Evolutionary conservation across 1,140 invertebrate species (phyloP).

Genomic region (Ceratina calcarata): DNA sequence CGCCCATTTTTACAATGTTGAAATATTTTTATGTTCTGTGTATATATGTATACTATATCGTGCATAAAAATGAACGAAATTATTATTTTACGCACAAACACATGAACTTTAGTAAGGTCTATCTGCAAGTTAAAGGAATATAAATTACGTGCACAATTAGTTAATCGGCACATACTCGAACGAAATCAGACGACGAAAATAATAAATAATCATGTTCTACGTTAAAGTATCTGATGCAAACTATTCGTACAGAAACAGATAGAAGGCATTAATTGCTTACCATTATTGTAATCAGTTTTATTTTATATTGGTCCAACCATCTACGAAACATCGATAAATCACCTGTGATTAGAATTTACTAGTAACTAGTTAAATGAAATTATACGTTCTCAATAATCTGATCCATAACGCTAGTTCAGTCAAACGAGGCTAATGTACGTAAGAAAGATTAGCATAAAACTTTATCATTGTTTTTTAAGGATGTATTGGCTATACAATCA

Average conservation of each 20-base stretch:
- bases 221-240: no score
- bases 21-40: slow-evolving; percentile 27
- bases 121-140: neutral
- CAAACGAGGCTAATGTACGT: slow-evolving; percentile 5
- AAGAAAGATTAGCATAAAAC: neutral
- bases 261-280: slow-evolving; percentile 13
- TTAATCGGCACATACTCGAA: neutral
- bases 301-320: neutral
- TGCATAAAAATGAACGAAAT: slow-evolving; percentile 12
- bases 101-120: neutral
- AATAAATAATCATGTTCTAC: slow-evolving; percentile 19
- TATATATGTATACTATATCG: neutral
- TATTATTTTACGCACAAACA: slow-evolving; percentile 23
- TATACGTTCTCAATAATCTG: neutral
- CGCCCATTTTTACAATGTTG: slow-evolving; percentile 34
- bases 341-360: neutral
- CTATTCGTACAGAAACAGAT: slow-evolving; percentile 13
- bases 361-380: neutral
- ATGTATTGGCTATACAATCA: no score
- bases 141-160: neutral
- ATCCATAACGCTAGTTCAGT: neutral
- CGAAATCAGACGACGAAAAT: slow-evolving; percentile 25
- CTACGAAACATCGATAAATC: slow-evolving; percentile 6
- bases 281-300: slow-evolving; percentile 3
- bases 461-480: neutral